Evolutionary conservation across 1,140 invertebrate species (phyloP).

Genomic region (Nebria ingens): DNA sequence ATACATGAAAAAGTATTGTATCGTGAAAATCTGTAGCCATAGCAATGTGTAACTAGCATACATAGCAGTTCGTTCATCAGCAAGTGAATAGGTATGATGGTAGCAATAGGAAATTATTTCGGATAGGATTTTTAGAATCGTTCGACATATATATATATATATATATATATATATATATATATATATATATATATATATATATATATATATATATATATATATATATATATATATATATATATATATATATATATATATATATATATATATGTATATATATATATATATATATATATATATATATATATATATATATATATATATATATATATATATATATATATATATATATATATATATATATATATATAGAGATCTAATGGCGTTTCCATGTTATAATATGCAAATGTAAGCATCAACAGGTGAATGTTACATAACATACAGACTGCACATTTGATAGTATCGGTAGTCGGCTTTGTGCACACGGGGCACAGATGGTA

Average conservation of each 20-base stretch:
- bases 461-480: neutral
- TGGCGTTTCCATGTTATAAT: constrained; percentile 2
- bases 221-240: too few species aligned
- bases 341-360: too few species aligned
- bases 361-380: neutral
- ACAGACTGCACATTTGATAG: neutral
- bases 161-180: too few species aligned
- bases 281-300: too few species aligned
- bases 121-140: neutral
- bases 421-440: constrained; percentile 5
- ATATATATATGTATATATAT: too few species aligned
- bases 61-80: neutral
- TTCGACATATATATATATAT: too few species aligned
- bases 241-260: too few species aligned
- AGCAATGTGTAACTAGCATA: neutral
- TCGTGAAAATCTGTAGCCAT: neutral
- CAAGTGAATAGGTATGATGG: neutral
- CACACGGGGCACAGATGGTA: too few species aligned
- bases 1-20: neutral
- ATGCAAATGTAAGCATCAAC: constrained; percentile 7
- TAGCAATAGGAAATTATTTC: neutral
- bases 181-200: too few species aligned
- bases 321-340: too few species aligned
- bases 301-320: too few species aligned
- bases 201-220: too few species aligned